Percentiles rank a stretch among this genome's conserved stretches.
phyloP scores from a whole-genome alignment of 2,797 vertebrate species.

The Pristis pectinata region DNA sequence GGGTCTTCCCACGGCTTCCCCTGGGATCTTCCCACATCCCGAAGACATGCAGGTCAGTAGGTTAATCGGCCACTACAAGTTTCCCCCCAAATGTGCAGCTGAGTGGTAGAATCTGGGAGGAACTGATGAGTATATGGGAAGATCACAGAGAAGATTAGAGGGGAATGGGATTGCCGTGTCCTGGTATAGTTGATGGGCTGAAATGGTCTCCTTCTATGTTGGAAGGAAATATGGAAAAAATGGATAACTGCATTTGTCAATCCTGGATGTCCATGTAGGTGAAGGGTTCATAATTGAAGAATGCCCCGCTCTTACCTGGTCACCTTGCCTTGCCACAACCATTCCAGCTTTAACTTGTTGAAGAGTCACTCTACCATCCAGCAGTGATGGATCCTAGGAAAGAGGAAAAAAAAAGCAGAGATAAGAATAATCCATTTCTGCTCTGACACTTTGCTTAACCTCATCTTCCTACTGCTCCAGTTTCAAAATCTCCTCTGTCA shows the following conservation, averaged over 20 bases:
- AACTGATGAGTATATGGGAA: too few species aligned
- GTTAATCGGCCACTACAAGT: too few species aligned
- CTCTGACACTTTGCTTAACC: slow-evolving; percentile 1
- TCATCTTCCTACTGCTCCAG: neutral
- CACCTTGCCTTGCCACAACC: slow-evolving; percentile 77
- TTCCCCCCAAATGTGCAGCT: too few species aligned
- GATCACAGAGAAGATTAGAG: too few species aligned
- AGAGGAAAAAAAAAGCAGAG: neutral
- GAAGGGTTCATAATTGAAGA: neutral
- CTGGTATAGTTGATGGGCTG: too few species aligned
- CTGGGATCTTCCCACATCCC: too few species aligned
- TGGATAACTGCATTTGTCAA: neutral
- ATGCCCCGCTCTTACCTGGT: slow-evolving; percentile 70
- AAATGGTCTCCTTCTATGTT: too few species aligned
- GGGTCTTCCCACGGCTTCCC: too few species aligned
- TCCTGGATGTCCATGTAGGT: neutral
- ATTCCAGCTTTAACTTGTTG: slow-evolving; percentile 80
- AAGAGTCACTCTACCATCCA: slow-evolving; percentile 77
- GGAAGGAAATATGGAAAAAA: too few species aligned
- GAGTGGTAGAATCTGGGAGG: too few species aligned
- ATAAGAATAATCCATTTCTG: neutral
- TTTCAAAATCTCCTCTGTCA: neutral
- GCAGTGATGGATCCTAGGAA: slow-evolving; percentile 63
- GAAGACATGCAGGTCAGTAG: too few species aligned
- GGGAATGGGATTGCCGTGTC: too few species aligned